Percentiles rank a stretch among this genome's conserved stretches.
phyloP scores from a whole-genome alignment of 2,888 invertebrate species.

The Perizoma flavofasciatum region DNA sequence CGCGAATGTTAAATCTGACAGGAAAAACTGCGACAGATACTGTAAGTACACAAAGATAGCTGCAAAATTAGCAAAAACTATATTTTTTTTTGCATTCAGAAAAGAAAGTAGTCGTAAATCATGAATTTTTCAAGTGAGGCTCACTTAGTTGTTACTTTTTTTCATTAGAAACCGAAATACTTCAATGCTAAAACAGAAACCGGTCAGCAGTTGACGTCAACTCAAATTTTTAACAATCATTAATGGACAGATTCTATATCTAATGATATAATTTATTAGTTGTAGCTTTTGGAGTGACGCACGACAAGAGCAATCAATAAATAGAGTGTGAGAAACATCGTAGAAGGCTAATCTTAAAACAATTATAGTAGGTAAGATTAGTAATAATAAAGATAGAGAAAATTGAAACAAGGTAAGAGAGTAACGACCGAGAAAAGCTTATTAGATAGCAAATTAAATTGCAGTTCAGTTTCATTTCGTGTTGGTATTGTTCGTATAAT shows the following conservation, averaged over 20 bases:
- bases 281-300: constrained; percentile 12
- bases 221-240: constrained; percentile 18
- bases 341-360: neutral
- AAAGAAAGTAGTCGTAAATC: too few species aligned
- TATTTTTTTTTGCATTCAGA: too few species aligned
- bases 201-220: constrained; percentile 34
- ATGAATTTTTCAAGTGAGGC: too few species aligned
- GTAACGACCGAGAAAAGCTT: too few species aligned
- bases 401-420: too few species aligned
- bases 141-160: too few species aligned
- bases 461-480: neutral
- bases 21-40: neutral
- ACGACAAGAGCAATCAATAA: constrained; percentile 1
- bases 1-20: neutral
- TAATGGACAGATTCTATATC: constrained; percentile 9
- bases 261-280: constrained; percentile 14
- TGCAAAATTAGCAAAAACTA: neutral
- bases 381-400: too few species aligned
- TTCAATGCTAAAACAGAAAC: constrained; percentile 19
- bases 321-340: constrained; percentile 1
- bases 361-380: neutral
- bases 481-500: constrained; percentile 14
- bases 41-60: neutral
- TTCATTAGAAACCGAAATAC: constrained; percentile 7
- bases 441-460: neutral